phyloP scores from a whole-genome alignment of 2,888 invertebrate genomes.

The Nasonovia ribisnigri region DNA sequence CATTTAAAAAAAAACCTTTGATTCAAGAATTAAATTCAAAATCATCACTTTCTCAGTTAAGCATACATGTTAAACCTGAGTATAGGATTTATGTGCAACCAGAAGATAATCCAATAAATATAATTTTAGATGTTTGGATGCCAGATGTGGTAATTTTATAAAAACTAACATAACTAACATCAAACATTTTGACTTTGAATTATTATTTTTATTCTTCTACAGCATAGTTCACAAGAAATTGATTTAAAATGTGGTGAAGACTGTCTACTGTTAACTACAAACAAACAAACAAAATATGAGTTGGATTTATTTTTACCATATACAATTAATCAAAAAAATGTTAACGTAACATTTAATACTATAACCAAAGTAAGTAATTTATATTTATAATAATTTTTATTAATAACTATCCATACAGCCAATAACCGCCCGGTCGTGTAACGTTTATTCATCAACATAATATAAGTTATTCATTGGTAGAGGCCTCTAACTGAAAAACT shows the following conservation, averaged over 20 bases:
- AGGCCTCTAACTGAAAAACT: too few species aligned
- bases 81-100: constrained; percentile 47
- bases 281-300: constrained; percentile 58
- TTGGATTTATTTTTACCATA: constrained; percentile 57
- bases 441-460: too few species aligned
- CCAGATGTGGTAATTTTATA: constrained; percentile 48
- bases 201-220: background rate
- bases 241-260: constrained; percentile 59
- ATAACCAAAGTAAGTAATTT: constrained; percentile 48
- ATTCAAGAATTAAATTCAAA: constrained; percentile 68
- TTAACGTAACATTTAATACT: constrained; percentile 50
- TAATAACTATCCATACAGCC: too few species aligned
- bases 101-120: constrained; percentile 36
- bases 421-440: too few species aligned
- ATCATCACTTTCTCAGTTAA: constrained; percentile 3
- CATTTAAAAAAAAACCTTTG: constrained; percentile 65
- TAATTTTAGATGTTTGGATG: constrained; percentile 48
- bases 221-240: constrained; percentile 49
- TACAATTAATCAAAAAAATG: constrained; percentile 21
- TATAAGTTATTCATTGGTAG: too few species aligned
- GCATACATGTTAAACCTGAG: constrained; percentile 34
- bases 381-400: background rate
- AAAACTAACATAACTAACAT: background rate
- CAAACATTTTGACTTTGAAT: background rate
- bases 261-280: constrained; percentile 47